Conservation (phyloP, 2,113 vertebrate species). For the Herpailurus yagouaroundi region DNA sequence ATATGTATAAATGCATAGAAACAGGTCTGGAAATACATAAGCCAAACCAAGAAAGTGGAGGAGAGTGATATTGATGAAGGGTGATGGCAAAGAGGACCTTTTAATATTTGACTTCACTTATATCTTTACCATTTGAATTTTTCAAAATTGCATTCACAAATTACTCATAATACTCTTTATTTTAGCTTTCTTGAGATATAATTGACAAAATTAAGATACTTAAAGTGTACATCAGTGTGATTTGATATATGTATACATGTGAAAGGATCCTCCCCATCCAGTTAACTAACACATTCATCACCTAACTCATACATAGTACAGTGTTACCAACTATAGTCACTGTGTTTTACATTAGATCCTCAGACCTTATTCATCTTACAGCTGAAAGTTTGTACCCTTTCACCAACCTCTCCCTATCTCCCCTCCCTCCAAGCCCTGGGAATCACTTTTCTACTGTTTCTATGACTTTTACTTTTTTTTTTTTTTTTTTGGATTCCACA, state of each 20-base stretch:
- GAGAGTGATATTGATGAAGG: neutral
- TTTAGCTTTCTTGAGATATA: neutral
- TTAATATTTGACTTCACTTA: neutral
- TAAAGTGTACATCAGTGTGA: neutral
- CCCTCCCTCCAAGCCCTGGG: neutral
- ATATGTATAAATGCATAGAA: neutral
- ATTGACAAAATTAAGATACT: neutral
- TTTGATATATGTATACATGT: neutral
- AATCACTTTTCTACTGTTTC: neutral
- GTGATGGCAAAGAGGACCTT: neutral
- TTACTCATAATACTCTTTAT: neutral
- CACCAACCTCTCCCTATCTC: neutral
- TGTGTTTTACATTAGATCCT: neutral
- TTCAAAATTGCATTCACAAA: neutral
- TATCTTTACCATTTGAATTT: slow-evolving; percentile 5
- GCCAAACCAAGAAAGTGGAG: neutral
- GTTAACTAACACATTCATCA: neutral
- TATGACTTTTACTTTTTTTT: neutral
- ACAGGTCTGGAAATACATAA: neutral
- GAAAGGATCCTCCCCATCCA: neutral
- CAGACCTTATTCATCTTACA: neutral
- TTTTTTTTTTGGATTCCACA: neutral
- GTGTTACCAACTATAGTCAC: neutral
- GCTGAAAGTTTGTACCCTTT: neutral
- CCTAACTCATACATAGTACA: neutral